These are phyloP conservation scores for Acestrorhynchus altus DNA, from an alignment of 2,797 vertebrate species.

Conservation along the genomic window DNA sequence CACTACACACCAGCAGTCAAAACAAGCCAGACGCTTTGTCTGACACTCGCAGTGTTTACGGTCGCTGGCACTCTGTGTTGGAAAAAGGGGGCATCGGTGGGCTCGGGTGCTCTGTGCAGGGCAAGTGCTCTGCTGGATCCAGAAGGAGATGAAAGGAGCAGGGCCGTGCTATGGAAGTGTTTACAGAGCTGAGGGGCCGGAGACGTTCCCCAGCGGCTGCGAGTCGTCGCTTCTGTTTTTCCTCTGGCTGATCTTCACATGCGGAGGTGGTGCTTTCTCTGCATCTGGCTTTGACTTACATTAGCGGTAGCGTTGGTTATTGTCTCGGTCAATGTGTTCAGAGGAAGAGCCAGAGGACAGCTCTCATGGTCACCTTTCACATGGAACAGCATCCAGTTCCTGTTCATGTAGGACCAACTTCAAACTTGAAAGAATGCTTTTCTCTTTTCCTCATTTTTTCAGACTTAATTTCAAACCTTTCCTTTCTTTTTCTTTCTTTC, in stretches of 20 bases:
- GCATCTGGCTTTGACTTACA: constrained; percentile 10
- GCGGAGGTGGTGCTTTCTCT: not conserved
- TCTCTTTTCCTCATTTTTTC: not conserved
- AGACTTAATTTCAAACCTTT: no score
- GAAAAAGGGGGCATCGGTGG: constrained; percentile 10
- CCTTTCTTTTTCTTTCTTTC: no score
- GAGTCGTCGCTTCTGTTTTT: constrained; percentile 51
- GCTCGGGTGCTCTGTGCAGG: not conserved
- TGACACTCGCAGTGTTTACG: constrained; percentile 29
- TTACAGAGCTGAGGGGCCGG: constrained; percentile 31
- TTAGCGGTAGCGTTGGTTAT: not conserved
- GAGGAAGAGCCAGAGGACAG: not conserved
- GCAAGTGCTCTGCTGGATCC: not conserved
- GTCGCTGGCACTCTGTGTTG: constrained; percentile 41
- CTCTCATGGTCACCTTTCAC: not conserved
- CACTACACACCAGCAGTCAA: not conserved
- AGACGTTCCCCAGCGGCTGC: constrained; percentile 36
- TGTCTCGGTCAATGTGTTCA: not conserved
- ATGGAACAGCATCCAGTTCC: no score
- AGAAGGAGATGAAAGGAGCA: constrained; percentile 36
- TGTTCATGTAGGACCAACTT: not conserved
- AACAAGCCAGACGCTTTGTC: constrained; percentile 25
- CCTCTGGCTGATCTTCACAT: constrained; percentile 19
- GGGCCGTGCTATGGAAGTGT: constrained; percentile 16
- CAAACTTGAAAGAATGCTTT: no score